These are phyloP conservation scores for Syngnathus rostellatus DNA, from an alignment of 2,797 vertebrate genomes.

Conservation along the genomic window DNA sequence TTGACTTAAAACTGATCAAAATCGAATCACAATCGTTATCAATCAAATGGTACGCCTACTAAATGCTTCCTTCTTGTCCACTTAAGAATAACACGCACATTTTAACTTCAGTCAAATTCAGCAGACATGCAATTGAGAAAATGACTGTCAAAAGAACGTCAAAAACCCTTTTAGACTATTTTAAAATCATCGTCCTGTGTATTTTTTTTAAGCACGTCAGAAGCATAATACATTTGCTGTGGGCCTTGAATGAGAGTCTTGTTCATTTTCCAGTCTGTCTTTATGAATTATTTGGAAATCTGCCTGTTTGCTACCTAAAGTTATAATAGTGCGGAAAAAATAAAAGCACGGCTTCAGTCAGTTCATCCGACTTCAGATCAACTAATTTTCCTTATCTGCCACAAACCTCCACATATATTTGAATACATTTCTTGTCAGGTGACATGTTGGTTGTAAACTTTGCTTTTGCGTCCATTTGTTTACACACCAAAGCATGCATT, in stretches of 20 bases:
- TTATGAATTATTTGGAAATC: conserved; percentile 42
- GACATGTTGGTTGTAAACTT: neutral
- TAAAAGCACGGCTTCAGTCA: conserved; percentile 39
- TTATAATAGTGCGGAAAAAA: conserved; percentile 34
- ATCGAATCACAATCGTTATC: neutral
- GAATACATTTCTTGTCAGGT: neutral
- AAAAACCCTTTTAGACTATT: conserved; percentile 7
- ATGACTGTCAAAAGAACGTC: neutral
- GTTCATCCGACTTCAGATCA: conserved; percentile 34
- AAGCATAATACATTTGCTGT: conserved; percentile 32
- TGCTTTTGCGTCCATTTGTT: neutral
- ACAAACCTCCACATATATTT: neutral
- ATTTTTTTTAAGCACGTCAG: conserved; percentile 21
- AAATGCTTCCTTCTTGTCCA: neutral
- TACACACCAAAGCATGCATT: neutral
- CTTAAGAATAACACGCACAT: neutral
- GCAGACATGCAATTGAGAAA: neutral
- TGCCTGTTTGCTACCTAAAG: conserved; percentile 43
- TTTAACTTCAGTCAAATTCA: neutral
- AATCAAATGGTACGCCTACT: neutral
- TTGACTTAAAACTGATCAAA: neutral
- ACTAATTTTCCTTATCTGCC: conserved; percentile 19
- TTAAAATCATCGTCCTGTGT: conserved; percentile 20
- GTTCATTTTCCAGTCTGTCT: conserved; percentile 18
- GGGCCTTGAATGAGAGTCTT: conserved; percentile 21